Conservation (phyloP, 2,113 vertebrate species). For the Actenoides hombroni region DNA sequence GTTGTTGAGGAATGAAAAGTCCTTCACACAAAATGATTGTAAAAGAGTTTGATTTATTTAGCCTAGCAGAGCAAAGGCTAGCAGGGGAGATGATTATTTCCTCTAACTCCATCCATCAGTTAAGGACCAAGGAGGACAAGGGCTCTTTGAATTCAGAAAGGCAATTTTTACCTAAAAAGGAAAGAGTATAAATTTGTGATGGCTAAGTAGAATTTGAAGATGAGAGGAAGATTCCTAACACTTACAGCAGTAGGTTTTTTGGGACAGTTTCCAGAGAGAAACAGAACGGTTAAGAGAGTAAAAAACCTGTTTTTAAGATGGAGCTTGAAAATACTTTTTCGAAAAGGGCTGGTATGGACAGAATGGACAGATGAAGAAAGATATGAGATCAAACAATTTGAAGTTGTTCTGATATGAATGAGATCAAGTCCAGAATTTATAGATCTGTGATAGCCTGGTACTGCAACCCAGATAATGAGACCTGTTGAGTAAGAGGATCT, state of each 20-base stretch:
- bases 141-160: neutral
- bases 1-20: neutral
- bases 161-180: neutral
- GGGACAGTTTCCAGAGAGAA: neutral
- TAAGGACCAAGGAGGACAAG: neutral
- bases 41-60: neutral
- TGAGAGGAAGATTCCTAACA: neutral
- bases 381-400: neutral
- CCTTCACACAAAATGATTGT: neutral
- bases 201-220: neutral
- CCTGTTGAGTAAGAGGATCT: neutral
- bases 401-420: neutral
- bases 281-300: accelerated
- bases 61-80: neutral
- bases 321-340: neutral
- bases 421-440: neutral
- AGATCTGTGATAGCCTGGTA: neutral
- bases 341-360: neutral
- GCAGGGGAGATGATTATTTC: neutral
- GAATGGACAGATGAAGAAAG: neutral
- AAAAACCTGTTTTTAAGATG: neutral
- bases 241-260: neutral
- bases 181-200: neutral
- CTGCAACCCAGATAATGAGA: neutral
- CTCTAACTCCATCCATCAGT: neutral